Base-by-base conservation (phyloP, 23 tunicate genomes). In the Trididemnum clinides region DNA sequence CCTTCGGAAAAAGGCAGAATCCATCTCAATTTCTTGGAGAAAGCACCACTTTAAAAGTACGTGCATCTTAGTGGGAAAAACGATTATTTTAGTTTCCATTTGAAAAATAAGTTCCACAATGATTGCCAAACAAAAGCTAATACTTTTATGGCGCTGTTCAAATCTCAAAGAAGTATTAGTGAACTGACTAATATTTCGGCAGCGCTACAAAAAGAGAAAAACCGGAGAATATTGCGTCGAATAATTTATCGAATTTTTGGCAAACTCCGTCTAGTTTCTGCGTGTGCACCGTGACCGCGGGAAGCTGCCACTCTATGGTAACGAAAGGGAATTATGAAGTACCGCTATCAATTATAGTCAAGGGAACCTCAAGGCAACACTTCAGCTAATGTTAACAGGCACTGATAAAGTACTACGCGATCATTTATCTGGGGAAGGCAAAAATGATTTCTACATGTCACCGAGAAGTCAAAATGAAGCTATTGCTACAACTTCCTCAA, bases 161-260 rank as follows among this genome's bases (percentile, higher is more conserved):
- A 59, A 59, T 59, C 27, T 59, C 27, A 59, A n/a, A n/a, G 21
- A 59, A 59, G 21, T 18, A 4, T 59, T 59, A 15, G 69, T 19
- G 69, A 59, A 59, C 69, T 12, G 69, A 21, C 21, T 59, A 59
- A 59, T 59, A 21, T 21, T 59, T 18, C 69, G 21, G 69, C 69
- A 59, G 21, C 69, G 21, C 18, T 12, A 59, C n/a, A n/a, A n/a
- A n/a, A n/a, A 59, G 27, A 59, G 23, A 59, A 12, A 59, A 59
- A 59, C 6, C 27, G 69, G 69, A 59, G 69, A 22, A 59, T 59
- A 59, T 59, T 59, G 69, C 69, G 69, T 12, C 69, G 21, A 59
- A 59, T 59, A 59, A 59, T 59, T 59, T 59, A 4, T 15, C 21
- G 26, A 21, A 59, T 59, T 59, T 59, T 59, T 59, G 69, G 27